Conservation (phyloP, 2,888 invertebrate species). For the Oligia latruncula region DNA sequence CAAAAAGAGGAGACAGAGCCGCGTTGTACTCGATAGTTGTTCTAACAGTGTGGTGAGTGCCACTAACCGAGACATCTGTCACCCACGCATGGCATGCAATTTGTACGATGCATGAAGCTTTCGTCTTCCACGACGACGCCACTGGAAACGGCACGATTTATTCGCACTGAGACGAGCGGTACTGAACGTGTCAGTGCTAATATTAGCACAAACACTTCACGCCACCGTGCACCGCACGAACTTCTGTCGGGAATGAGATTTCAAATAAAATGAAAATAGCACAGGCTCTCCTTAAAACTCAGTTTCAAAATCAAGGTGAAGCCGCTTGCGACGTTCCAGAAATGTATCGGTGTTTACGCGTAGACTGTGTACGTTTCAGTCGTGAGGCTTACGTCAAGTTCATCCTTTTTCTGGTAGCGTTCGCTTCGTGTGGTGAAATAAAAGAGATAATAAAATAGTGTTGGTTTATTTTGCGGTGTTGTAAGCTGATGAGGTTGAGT, state of each 20-base stretch:
- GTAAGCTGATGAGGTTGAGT: slow-evolving; percentile 63
- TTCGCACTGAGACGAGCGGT: slow-evolving; percentile 59
- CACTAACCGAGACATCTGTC: slow-evolving; percentile 76
- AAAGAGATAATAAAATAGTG: slow-evolving; percentile 73
- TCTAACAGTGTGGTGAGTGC: slow-evolving; percentile 89
- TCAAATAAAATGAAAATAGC: slow-evolving; percentile 88
- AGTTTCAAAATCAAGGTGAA: slow-evolving; percentile 90
- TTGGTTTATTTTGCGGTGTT: slow-evolving; percentile 67
- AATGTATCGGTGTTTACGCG: slow-evolving; percentile 82
- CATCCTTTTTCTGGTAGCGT: slow-evolving; percentile 76
- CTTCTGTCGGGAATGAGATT: slow-evolving; percentile 86
- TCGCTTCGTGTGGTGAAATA: slow-evolving; percentile 69
- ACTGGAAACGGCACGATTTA: slow-evolving; percentile 68
- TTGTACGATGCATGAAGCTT: slow-evolving; percentile 78
- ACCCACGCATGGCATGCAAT: slow-evolving; percentile 80
- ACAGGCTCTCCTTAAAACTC: slow-evolving; percentile 82
- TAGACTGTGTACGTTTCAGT: slow-evolving; percentile 74
- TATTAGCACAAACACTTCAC: slow-evolving; percentile 76
- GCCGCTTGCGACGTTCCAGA: slow-evolving; percentile 85
- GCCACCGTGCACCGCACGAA: slow-evolving; percentile 83
- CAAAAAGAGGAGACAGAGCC: slow-evolving; percentile 78
- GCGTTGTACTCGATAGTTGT: slow-evolving; percentile 76
- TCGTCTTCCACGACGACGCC: slow-evolving; percentile 62
- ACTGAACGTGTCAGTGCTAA: slow-evolving; percentile 75
- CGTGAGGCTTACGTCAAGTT: slow-evolving; percentile 76